phyloP scores from a whole-genome alignment of 1,140 invertebrate genomes.

The Saxidomus purpurata region DNA sequence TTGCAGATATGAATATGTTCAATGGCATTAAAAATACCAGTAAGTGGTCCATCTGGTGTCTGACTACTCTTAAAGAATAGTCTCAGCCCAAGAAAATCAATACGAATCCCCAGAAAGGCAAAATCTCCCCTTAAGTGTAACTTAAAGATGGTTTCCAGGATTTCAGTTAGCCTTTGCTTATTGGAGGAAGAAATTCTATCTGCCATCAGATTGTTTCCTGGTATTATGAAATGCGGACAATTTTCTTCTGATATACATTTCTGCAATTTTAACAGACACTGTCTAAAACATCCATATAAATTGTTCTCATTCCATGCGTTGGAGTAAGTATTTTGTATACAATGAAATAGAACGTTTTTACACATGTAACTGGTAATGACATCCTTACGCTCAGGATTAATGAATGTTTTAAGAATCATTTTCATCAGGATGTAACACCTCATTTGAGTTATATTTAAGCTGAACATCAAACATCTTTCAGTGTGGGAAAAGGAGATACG shows the following conservation, averaged over 20 bases:
- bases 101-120: neutral
- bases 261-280: neutral
- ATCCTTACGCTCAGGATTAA: neutral
- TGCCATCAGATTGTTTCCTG: neutral
- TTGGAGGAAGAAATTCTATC: neutral
- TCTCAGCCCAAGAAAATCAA: neutral
- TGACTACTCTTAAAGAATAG: neutral
- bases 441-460: constrained; percentile 19
- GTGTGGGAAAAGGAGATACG: neutral
- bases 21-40: too few species aligned
- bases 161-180: neutral
- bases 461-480: constrained; percentile 22
- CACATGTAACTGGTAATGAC: constrained; percentile 18
- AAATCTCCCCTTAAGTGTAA: neutral
- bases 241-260: neutral
- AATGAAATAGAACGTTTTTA: neutral
- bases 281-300: neutral
- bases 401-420: neutral
- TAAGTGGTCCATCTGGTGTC: too few species aligned
- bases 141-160: neutral
- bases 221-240: constrained; percentile 7
- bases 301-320: neutral
- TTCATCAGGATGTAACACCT: neutral
- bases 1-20: too few species aligned
- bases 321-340: neutral